Evolutionary conservation across 30 jellyfish, hydroid and myxozoan species (phyloP), one percentile per base, ranked within the genome.

Genomic region (Hydractinia symbiolongicarpus): DNA sequence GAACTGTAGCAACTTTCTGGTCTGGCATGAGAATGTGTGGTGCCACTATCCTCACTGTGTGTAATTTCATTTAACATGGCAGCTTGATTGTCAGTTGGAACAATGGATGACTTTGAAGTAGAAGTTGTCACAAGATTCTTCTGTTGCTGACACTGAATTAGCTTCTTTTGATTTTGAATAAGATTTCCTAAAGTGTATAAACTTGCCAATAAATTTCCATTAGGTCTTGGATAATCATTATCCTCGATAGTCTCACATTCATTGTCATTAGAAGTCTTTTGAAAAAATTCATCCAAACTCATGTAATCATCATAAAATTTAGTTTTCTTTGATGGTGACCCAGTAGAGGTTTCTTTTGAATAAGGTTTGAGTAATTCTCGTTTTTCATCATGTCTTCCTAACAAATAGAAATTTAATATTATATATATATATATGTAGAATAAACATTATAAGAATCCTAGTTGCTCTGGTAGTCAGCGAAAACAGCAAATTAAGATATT

Each of bases 271-370:
- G 9, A 15, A n/a, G 60, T 58, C 9, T 53, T 13, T 71, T 71
- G 56, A 71, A 71, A 52, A 71, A 71, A 71, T 53, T 71, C 80
- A 71, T 71, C 60, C 55, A 71, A 50, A 15, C 51, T 58, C 80
- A 71, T 71, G 68, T n/a, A 71, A 71, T 71, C 9, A 71, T 30
- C 9, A 11, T 15, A 19, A 50, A 50, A 20, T 15, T 15, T 15
- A 19, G 30, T 40, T 10, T 71, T 13, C 44, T 30, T 30, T 30
- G 44, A 30, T 2, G 44, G 44, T 30, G 44, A 30, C 44, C 44
- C 44, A 30, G 44, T 30, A 30, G 44, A 30, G 44, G 44, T 30
- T 30, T 30, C 44, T 30, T 30, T 30, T 30, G 44, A 30, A 30
- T 30, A 30, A 30, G 44, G 44, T 30, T 30, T 30, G 44, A 30